Percentiles rank a stretch among this genome's conserved stretches.
These are phyloP conservation scores for Salarias fasciatus DNA, from an alignment of 2,797 vertebrate genomes.

Conservation along the genomic window DNA sequence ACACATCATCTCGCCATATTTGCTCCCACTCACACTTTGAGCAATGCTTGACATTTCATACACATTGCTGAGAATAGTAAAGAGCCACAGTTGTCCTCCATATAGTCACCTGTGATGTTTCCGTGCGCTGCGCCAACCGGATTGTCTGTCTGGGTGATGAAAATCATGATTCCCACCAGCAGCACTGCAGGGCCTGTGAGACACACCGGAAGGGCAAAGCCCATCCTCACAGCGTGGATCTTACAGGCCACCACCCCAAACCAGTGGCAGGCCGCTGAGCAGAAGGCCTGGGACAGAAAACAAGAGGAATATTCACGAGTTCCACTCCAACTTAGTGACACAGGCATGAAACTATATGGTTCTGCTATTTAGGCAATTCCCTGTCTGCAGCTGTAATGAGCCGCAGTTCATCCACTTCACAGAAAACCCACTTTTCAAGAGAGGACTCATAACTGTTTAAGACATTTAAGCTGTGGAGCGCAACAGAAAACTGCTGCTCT, in stretches of 20 bases:
- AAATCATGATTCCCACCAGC: constrained; percentile 76
- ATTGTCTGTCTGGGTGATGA: constrained; percentile 53
- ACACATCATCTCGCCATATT: too few species aligned
- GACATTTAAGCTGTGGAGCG: too few species aligned
- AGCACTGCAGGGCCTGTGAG: constrained; percentile 77
- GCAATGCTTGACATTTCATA: too few species aligned
- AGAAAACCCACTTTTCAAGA: too few species aligned
- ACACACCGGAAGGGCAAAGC: constrained; percentile 81
- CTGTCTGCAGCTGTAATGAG: neutral
- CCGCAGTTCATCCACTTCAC: neutral
- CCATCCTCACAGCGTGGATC: constrained; percentile 80
- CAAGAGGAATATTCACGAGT: neutral
- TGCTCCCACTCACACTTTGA: too few species aligned
- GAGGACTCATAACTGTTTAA: too few species aligned
- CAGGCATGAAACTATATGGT: neutral
- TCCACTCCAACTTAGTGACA: neutral
- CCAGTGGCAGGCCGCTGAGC: constrained; percentile 85
- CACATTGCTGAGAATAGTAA: too few species aligned
- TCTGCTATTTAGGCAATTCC: neutral
- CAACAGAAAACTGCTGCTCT: too few species aligned
- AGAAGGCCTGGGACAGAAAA: constrained; percentile 64
- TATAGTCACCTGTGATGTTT: constrained; percentile 38
- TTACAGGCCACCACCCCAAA: constrained; percentile 87
- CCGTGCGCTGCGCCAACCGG: neutral
- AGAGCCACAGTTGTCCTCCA: too few species aligned